Evolutionary conservation across 2,797 vertebrate genomes (phyloP), one percentile per base, ranked within the genome.

Genomic region (Sebastes oblongus): DNA sequence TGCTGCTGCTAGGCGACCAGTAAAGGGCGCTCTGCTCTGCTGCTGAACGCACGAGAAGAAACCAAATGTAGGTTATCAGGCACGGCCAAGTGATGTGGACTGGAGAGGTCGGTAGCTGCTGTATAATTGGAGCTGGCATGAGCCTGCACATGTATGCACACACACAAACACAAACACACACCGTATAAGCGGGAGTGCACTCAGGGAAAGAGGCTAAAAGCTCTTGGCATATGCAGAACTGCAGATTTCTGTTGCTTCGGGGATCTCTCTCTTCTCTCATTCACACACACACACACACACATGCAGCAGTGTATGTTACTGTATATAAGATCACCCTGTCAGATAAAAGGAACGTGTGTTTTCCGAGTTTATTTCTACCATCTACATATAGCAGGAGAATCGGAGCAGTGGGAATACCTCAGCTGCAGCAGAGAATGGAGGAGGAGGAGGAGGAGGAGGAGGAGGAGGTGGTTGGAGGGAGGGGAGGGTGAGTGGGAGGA

Each of bases 391-490:
- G 54, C 27, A 22, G 71, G 56, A 71, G 62, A 68, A 67, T 66
- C 34, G 20, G 69, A 87, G 82, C 82, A 67, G 78, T 84, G 84
- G 84, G 77, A 91, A 84, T 79, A 86, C 80, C 86, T 86, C 58
- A 81, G 80, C 87, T 90, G 91, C 89, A 92, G 89, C 76, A 79
- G 27, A 82, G 86, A 78, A 86, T 86, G 75, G 82, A 66, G 66
- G 46, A 50, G 74, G 22, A 12, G 74, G 22, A 27, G 25, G 25
- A 69, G 67, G 39, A 69, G 67, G 39, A 46, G 52, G 50, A 36
- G 74, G 10, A 9, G 72, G 62, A 68, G 68, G 20, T n/a, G 10
- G 12, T n/a, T 13, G 61, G 32, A 34, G 24, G 81, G 78, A 71
- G 55, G 60, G 58, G 71, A 66, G 55, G 61, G 66, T 58, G 84